Evolutionary conservation across 2,888 invertebrate species (phyloP).

Genomic region (Lithophane leautieri): DNA sequence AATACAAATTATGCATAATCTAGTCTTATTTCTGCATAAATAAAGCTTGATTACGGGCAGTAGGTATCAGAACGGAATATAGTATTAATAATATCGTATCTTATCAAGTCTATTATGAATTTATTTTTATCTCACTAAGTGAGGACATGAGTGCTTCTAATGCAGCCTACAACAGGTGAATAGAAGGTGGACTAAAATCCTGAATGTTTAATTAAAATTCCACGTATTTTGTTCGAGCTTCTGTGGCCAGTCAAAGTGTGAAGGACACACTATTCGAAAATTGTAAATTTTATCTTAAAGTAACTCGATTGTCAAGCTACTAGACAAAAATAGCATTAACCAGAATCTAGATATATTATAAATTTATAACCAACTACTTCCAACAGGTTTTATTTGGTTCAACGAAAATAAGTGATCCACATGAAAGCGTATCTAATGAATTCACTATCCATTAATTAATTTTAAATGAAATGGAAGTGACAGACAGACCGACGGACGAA

Average conservation of each 20-base stretch:
- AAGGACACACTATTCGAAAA: constrained; percentile 24
- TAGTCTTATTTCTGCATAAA: background rate
- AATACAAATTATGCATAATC: background rate
- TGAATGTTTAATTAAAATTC: background rate
- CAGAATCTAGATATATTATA: constrained; percentile 14
- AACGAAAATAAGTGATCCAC: constrained; percentile 19
- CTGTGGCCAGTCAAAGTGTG: background rate
- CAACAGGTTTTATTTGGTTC: constrained; percentile 26
- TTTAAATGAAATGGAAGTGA: background rate
- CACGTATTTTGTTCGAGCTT: background rate
- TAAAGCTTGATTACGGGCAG: background rate
- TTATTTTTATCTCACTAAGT: background rate
- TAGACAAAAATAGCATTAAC: constrained; percentile 18
- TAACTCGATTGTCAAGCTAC: constrained; percentile 1
- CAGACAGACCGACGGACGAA: background rate
- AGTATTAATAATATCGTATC: background rate
- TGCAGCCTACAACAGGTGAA: background rate
- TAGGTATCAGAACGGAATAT: background rate
- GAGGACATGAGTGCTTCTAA: background rate
- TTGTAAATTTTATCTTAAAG: constrained; percentile 3
- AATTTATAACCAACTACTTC: constrained; percentile 20
- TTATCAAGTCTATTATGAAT: background rate
- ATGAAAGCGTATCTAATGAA: constrained; percentile 11
- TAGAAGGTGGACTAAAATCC: background rate
- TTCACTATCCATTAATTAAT: background rate